Percentiles rank a stretch among this genome's conserved stretches.
Conservation (phyloP, 2,888 invertebrate species). For the Scaptodrosophila latifasciaeformis region DNA sequence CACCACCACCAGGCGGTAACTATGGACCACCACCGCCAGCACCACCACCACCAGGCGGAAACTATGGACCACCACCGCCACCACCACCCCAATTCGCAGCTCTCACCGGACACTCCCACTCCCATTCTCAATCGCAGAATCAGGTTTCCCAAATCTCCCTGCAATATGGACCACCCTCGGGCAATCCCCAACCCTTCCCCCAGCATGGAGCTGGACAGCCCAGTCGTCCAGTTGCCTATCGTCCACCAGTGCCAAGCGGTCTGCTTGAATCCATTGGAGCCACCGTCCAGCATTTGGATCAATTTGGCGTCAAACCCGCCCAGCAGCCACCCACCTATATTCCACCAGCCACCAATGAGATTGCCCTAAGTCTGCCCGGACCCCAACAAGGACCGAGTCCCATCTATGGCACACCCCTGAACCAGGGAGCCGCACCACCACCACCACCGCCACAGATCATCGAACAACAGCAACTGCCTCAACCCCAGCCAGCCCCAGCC, state of each 20-base stretch:
- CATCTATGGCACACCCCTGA: constrained; percentile 50
- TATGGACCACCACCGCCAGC: constrained; percentile 78
- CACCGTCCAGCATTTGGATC: constrained; percentile 79
- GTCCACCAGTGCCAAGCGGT: constrained; percentile 84
- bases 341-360: constrained; percentile 79
- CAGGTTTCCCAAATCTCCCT: constrained; percentile 62
- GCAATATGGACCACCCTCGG: constrained; percentile 65
- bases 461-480: constrained; percentile 68
- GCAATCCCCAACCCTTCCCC: constrained; percentile 61
- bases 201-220: constrained; percentile 60
- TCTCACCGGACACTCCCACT: constrained; percentile 27
- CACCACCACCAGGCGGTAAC: constrained; percentile 77
- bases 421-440: constrained; percentile 26
- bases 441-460: constrained; percentile 34
- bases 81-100: constrained; percentile 28
- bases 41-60: constrained; percentile 77
- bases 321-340: constrained; percentile 78
- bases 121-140: constrained; percentile 23
- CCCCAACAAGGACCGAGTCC: constrained; percentile 26
- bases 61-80: constrained; percentile 36
- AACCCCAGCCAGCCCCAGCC: constrained; percentile 46
- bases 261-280: constrained; percentile 81
- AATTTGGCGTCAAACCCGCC: constrained; percentile 77
- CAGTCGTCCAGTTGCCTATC: constrained; percentile 81
- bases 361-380: constrained; percentile 49